Evolutionary conservation across 2,888 invertebrate genomes (phyloP).

Genomic region (Coelinius sp.): DNA sequence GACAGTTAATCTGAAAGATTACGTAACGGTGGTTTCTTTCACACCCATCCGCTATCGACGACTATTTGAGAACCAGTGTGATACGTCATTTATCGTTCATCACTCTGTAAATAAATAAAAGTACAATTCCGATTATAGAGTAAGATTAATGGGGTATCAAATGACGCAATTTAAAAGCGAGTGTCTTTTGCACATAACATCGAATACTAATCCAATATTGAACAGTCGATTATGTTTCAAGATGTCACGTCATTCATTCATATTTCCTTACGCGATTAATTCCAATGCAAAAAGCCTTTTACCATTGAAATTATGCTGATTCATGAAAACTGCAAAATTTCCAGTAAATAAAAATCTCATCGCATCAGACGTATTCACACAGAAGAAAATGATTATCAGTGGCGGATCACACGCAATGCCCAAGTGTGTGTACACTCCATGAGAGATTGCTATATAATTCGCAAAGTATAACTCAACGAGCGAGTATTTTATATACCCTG

Average conservation of each 20-base stretch:
- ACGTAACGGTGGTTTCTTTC: too few species aligned
- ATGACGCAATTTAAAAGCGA: neutral
- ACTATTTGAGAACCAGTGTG: neutral
- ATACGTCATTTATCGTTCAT: neutral
- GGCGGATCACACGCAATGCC: neutral
- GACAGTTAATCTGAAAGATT: neutral
- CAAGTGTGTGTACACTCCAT: neutral
- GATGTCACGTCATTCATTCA: neutral
- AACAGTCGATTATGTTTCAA: neutral
- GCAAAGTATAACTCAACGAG: constrained; percentile 2
- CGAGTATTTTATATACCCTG: constrained; percentile 45
- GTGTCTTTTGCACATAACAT: neutral
- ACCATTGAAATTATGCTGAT: neutral
- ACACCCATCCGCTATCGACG: neutral
- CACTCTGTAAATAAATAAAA: constrained; percentile 13
- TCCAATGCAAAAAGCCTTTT: neutral
- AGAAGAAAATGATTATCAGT: neutral
- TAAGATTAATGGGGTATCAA: neutral
- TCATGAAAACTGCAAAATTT: neutral
- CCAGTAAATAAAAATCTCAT: neutral
- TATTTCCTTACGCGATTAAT: neutral
- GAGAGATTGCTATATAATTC: constrained; percentile 16
- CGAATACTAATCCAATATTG: neutral
- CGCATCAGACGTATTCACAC: neutral
- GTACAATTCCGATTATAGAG: neutral